phyloP scores from a whole-genome alignment of 2,113 vertebrate genomes.

The Toxostoma redivivum region DNA sequence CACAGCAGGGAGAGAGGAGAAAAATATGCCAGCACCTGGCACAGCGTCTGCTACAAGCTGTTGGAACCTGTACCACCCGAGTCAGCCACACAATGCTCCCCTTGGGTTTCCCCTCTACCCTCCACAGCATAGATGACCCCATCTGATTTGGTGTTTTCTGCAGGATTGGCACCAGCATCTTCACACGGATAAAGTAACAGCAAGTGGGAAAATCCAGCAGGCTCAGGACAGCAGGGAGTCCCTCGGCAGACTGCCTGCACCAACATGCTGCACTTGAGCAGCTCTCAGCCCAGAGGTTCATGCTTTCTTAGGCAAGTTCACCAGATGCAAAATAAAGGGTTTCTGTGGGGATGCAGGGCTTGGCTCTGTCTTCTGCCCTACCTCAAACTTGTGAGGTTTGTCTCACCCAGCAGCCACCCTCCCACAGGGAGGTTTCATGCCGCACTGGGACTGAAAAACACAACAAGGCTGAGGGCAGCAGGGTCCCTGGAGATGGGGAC shows the following conservation, averaged over 20 bases:
- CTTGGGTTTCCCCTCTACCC: background rate
- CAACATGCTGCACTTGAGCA: background rate
- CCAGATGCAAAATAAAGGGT: background rate
- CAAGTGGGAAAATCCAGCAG: background rate
- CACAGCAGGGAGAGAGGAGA: background rate
- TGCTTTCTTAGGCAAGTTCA: background rate
- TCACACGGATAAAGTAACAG: conserved; percentile 12
- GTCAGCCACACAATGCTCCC: background rate
- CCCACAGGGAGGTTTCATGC: accelerated
- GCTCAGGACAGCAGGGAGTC: accelerated
- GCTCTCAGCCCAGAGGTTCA: background rate
- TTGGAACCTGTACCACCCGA: background rate
- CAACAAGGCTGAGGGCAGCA: background rate
- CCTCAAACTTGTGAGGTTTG: background rate
- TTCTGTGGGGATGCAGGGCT: background rate
- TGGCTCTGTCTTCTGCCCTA: background rate
- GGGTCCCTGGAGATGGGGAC: background rate
- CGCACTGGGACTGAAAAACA: background rate
- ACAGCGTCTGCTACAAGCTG: background rate
- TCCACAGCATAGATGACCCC: background rate
- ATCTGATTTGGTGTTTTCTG: background rate
- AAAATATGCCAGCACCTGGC: background rate
- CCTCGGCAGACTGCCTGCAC: accelerated
- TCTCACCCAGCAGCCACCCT: background rate
- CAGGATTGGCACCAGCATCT: conserved; percentile 17